Percentiles rank a stretch among this genome's conserved stretches.
These are phyloP conservation scores for Lichenostomus cassidix DNA, from an alignment of 2,113 vertebrate genomes.

Conservation along the genomic window DNA sequence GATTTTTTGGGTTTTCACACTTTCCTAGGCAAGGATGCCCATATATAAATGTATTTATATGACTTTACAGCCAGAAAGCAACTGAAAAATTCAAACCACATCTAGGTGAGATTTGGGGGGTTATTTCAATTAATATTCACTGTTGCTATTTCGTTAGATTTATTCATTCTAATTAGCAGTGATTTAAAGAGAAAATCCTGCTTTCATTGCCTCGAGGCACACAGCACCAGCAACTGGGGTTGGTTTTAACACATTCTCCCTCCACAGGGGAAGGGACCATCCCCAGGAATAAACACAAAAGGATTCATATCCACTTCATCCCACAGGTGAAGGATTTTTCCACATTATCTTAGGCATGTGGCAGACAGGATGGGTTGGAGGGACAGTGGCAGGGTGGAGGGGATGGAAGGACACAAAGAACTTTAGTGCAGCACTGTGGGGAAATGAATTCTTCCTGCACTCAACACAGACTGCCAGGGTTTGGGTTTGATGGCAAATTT, in stretches of 20 bases:
- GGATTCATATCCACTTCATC: neutral
- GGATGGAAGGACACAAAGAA: neutral
- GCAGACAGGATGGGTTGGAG: neutral
- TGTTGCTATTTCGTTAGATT: neutral
- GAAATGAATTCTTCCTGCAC: neutral
- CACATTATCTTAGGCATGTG: neutral
- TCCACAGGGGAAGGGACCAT: neutral
- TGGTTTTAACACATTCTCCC: neutral
- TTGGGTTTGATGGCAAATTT: neutral
- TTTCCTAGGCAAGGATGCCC: neutral
- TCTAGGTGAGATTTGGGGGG: neutral
- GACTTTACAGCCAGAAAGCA: neutral
- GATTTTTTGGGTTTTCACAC: neutral
- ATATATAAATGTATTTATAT: neutral
- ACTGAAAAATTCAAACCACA: neutral
- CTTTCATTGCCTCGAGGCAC: conserved; percentile 32
- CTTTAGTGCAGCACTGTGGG: neutral
- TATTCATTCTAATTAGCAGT: conserved; percentile 52
- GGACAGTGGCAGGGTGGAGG: neutral
- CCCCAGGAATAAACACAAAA: neutral
- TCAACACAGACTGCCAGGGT: neutral
- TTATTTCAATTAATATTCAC: conserved; percentile 51
- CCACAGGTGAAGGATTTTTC: neutral
- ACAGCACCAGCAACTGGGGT: neutral
- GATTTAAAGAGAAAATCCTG: conserved; percentile 54